phyloP scores from a whole-genome alignment of 2,113 vertebrate genomes.

The Fregata magnificens region DNA sequence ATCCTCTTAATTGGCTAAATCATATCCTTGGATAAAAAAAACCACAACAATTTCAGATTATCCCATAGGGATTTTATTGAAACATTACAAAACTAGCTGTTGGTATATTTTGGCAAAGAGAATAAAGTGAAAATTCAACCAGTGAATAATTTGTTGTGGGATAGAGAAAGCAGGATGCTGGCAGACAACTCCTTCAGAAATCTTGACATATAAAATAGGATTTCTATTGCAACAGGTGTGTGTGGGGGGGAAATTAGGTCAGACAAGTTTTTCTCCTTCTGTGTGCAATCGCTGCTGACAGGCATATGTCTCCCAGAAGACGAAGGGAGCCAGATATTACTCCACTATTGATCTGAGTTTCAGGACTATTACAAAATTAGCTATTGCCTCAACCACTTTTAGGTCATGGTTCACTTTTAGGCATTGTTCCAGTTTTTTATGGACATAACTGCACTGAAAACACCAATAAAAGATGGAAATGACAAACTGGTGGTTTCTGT shows the following conservation, averaged over 20 bases:
- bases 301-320: neutral
- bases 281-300: neutral
- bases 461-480: neutral
- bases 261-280: neutral
- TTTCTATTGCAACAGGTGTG: neutral
- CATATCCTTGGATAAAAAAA: neutral
- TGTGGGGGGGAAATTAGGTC: neutral
- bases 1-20: slow-evolving; percentile 1
- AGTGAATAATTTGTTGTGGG: slow-evolving; percentile 3
- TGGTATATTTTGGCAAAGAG: slow-evolving; percentile 9
- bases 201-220: neutral
- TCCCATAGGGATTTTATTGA: neutral
- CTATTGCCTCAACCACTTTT: neutral
- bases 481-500: neutral
- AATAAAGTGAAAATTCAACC: neutral
- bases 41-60: neutral
- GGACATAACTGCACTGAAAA: neutral
- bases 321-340: neutral
- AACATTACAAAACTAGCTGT: slow-evolving; percentile 1
- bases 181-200: neutral
- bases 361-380: neutral
- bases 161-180: neutral
- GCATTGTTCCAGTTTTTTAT: neutral
- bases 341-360: neutral
- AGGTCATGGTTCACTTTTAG: neutral